Conservation (phyloP, 2,888 invertebrate species). For the Parthenolecanium corni region DNA sequence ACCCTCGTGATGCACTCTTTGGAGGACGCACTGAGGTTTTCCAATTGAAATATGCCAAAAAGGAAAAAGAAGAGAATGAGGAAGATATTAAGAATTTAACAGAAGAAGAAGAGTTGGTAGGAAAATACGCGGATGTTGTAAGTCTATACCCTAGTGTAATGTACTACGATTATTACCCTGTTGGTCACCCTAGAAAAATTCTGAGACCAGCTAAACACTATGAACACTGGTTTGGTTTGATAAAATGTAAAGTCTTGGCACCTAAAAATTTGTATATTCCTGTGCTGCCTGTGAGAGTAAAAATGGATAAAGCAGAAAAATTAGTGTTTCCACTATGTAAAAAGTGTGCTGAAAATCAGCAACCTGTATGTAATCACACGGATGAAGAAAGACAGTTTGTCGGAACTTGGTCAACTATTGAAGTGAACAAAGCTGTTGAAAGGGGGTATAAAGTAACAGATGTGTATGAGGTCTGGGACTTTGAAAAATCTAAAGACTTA, state of each 20-base stretch:
- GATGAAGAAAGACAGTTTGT: conserved; percentile 2
- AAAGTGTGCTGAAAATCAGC: conserved; percentile 2
- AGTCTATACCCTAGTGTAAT: too few species aligned
- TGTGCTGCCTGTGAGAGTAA: conserved; percentile 15
- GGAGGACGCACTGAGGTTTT: too few species aligned
- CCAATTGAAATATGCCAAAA: conserved; percentile 6
- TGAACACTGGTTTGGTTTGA: conserved; percentile 33
- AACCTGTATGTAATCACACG: conserved; percentile 1
- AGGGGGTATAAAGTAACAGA: conserved; percentile 26
- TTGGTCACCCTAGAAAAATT: conserved; percentile 33
- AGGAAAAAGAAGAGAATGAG: conserved; percentile 32
- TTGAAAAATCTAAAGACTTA: not conserved
- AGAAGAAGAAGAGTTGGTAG: conserved; percentile 32
- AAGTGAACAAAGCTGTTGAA: conserved; percentile 6
- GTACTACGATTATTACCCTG: too few species aligned
- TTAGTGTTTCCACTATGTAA: conserved; percentile 19
- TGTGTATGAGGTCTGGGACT: too few species aligned
- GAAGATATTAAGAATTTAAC: conserved; percentile 33
- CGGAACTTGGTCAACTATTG: conserved; percentile 17
- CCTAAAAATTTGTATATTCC: conserved; percentile 32
- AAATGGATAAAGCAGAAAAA: too few species aligned
- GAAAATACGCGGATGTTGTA: too few species aligned
- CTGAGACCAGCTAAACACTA: conserved; percentile 31
- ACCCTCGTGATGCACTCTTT: conserved; percentile 32
- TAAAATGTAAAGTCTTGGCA: conserved; percentile 33